A percentile compares a stretch with the other conserved stretches of the same genome.
Conservation (phyloP, 2,113 vertebrate species). For the Acinonyx jubatus region DNA sequence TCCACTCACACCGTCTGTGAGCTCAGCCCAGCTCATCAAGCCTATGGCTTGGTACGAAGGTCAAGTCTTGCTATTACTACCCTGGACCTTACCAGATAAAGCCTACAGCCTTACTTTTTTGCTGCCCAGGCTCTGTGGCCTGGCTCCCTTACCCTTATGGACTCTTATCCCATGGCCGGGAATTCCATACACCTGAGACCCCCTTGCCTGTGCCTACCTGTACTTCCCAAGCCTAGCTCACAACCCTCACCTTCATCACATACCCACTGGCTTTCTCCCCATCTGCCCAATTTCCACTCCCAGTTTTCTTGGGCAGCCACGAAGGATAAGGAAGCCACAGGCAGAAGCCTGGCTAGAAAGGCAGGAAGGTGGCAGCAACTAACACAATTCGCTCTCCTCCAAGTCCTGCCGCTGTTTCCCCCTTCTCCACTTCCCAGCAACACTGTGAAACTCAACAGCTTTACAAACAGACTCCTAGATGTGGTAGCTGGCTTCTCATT, state of each 20-base stretch:
- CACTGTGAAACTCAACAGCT: background rate
- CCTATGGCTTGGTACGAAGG: background rate
- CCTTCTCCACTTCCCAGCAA: background rate
- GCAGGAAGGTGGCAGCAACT: background rate
- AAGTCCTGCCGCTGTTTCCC: accelerated
- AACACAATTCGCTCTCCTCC: background rate
- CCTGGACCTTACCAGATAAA: background rate
- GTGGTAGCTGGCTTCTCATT: background rate
- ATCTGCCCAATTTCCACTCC: background rate
- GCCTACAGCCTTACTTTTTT: background rate
- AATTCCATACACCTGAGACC: background rate
- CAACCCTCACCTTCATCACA: background rate
- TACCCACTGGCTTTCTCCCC: background rate
- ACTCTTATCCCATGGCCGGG: background rate
- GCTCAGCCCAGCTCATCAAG: background rate
- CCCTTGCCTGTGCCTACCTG: background rate
- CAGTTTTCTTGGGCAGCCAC: background rate
- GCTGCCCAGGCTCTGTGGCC: background rate
- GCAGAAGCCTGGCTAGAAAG: background rate
- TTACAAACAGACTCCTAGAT: background rate
- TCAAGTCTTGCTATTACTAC: background rate
- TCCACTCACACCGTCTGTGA: background rate
- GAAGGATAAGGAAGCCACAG: background rate
- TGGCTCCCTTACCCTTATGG: background rate
- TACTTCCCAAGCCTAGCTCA: background rate